phyloP scores from a whole-genome alignment of 2,113 vertebrate species.

The Sprattus sprattus region DNA sequence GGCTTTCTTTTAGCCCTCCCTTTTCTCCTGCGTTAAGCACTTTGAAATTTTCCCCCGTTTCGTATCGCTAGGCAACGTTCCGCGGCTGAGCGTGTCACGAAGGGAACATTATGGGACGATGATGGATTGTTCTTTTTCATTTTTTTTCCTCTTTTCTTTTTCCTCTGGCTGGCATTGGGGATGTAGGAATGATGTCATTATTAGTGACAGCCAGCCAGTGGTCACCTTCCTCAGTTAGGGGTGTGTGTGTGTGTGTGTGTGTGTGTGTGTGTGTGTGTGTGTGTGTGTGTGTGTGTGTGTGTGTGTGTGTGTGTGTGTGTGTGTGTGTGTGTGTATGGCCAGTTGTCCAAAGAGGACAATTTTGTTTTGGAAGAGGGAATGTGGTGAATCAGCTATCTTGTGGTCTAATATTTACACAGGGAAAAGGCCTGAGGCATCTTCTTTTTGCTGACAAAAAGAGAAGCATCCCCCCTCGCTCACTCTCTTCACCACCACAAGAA shows the following conservation, averaged over 20 bases:
- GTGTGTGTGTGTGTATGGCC: neutral
- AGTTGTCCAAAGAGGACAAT: neutral
- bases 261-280: neutral
- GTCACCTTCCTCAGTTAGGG: neutral
- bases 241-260: neutral
- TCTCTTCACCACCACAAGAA: neutral
- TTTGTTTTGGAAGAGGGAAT: conserved; percentile 7
- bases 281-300: neutral
- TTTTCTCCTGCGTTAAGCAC: neutral
- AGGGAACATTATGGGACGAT: neutral
- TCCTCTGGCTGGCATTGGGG: neutral
- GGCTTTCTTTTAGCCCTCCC: neutral
- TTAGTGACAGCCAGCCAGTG: conserved; percentile 34
- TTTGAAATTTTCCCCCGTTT: neutral
- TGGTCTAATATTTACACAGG: conserved; percentile 30
- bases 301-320: neutral
- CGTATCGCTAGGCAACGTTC: conserved; percentile 34
- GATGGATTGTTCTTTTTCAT: neutral
- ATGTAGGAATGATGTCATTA: conserved; percentile 42
- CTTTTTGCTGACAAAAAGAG: neutral
- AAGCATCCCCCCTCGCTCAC: neutral
- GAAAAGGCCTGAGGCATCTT: conserved; percentile 22
- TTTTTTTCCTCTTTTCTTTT: conserved; percentile 12
- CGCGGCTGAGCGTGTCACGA: neutral
- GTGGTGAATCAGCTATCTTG: conserved; percentile 31